Conservation (phyloP, 2,888 invertebrate species). For the Agrypnus murinus region DNA sequence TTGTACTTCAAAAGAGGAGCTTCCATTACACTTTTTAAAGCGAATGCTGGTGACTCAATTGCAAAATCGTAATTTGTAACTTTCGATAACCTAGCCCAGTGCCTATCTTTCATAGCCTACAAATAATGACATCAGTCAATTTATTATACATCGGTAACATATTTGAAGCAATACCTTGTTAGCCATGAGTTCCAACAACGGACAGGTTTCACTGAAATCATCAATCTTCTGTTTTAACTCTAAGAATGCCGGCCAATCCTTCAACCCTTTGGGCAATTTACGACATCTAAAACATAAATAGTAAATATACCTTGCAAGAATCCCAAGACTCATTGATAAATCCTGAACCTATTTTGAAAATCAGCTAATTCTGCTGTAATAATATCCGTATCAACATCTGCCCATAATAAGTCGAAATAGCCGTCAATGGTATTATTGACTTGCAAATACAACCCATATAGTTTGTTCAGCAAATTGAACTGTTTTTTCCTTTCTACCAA, state of each 20-base stretch:
- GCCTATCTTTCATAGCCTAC: conserved; percentile 75
- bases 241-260: conserved; percentile 90
- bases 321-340: too few relatives aligned
- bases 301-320: too few relatives aligned
- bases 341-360: conserved; percentile 88
- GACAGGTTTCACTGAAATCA: conserved; percentile 92
- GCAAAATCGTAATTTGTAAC: conserved; percentile 81
- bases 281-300: conserved; percentile 82
- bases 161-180: too few relatives aligned
- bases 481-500: conserved; percentile 87
- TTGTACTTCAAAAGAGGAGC: conserved; percentile 87
- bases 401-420: conserved; percentile 90
- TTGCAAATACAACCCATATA: conserved; percentile 86
- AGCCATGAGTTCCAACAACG: conserved; percentile 90
- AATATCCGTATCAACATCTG: conserved; percentile 86
- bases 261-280: conserved; percentile 88
- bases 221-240: conserved; percentile 92
- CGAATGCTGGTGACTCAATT: conserved; percentile 86
- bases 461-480: conserved; percentile 87
- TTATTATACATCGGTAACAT: too few relatives aligned
- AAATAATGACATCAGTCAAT: too few relatives aligned
- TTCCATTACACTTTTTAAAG: conserved; percentile 87
- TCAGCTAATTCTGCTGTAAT: conserved; percentile 87
- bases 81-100: conserved; percentile 74
- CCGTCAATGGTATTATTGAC: conserved; percentile 91